Evolutionary conservation across 2,113 vertebrate genomes (phyloP), one percentile per base, ranked within the genome.

Genomic region (Columbina picui): DNA sequence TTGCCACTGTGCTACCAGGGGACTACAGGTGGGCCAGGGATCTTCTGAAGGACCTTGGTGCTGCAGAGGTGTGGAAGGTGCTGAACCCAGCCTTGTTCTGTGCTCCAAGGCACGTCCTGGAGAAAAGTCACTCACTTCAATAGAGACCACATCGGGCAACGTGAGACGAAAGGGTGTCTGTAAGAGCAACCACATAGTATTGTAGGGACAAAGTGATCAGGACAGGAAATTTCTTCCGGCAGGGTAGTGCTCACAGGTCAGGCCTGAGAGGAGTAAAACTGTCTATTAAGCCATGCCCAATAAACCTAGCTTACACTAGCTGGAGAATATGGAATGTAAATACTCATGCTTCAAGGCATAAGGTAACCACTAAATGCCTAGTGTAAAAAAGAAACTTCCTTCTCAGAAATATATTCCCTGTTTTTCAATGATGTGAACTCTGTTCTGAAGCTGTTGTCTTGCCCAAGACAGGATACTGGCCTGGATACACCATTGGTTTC

Each of bases 271-370:
- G 64, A 61, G 61, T n/a, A 77, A 68, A 94, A 57, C 38, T 80
- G 68, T 59, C 82, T 60, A 27, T 90, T 86, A 91, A 95, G 53
- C 61, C 77, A 76, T 79, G 86, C 80, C 73, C 69, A 91, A 78
- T 90, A 96, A 93, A 76, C 86, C 65, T 81, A 27, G 69, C 56
- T 82, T 73, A 78, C 93, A 89, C 89, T 92, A 90, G 84, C 0
- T 19, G 88, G 61, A 89, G 84, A 71, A 87, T 69, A 87, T 65
- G 88, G 96, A 94, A 96, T 95, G 90, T 89, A 96, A 96, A 97
- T 96, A 81, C 80, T 87, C 57, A 79, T 94, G 90, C 71, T 96
- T 89, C 73, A 90, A 84, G 88, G 92, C 80, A 78, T 68, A 95
- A 92, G n/a, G 76, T 34, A 76, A 93, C 96, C 96, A 96, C 96